A percentile compares a stretch with the other conserved stretches of the same genome.
phyloP scores from a whole-genome alignment of 1,140 invertebrate species.

The Drosophila athabasca region DNA sequence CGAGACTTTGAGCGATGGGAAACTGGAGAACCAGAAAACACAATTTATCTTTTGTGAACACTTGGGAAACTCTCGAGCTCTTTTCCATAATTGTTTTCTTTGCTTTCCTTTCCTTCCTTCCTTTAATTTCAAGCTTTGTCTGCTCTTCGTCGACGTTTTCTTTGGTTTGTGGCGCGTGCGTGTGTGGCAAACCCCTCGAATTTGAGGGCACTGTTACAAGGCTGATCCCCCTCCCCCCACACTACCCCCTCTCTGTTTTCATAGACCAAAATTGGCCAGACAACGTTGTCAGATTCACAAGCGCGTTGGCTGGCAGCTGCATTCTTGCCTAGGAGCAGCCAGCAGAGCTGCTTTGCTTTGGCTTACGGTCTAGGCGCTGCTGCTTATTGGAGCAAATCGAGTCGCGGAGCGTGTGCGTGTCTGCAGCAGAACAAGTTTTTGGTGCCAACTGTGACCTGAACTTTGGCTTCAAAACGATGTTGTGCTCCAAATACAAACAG shows the following conservation, averaged over 20 bases:
- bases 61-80: conserved; percentile 32
- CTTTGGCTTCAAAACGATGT: conserved; percentile 32
- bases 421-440: conserved; percentile 30
- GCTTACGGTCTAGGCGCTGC: conserved; percentile 46
- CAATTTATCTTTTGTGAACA: conserved; percentile 47
- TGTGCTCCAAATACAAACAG: conserved; percentile 4
- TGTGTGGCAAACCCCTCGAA: conserved; percentile 54
- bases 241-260: background rate
- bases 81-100: conserved; percentile 36
- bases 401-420: conserved; percentile 25
- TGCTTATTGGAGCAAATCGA: conserved; percentile 73
- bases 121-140: conserved; percentile 44
- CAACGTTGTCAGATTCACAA: conserved; percentile 37
- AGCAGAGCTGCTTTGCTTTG: conserved; percentile 22
- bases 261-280: conserved; percentile 57
- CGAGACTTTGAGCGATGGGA: background rate
- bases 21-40: conserved; percentile 26
- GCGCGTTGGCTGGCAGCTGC: conserved; percentile 61
- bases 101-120: conserved; percentile 12
- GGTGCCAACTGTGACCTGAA: conserved; percentile 54
- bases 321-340: conserved; percentile 44
- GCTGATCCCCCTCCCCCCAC: conserved; percentile 44
- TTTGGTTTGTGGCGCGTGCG: conserved; percentile 59
- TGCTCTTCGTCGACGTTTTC: conserved; percentile 30
- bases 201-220: conserved; percentile 81